Conservation (phyloP, 2,888 invertebrate genomes). For the Pristionchus entomophagus region DNA sequence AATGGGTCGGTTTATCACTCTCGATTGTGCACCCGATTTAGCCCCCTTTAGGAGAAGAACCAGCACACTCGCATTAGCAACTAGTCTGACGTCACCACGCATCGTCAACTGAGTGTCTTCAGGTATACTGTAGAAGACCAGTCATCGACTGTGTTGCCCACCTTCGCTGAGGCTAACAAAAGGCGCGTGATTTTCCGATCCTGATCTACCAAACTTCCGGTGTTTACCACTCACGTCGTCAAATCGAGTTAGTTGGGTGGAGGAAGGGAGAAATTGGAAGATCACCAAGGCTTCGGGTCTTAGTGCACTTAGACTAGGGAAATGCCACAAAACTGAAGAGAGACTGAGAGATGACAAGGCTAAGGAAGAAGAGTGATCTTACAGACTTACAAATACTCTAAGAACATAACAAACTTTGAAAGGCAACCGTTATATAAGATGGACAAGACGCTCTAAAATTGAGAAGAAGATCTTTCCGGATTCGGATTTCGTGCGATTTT, state of each 20-base stretch:
- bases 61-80: neutral
- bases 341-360: neutral
- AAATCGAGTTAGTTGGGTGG: conserved; percentile 1
- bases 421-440: too few relatives aligned
- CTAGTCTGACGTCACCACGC: neutral
- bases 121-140: too few relatives aligned
- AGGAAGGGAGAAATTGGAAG: neutral
- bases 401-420: too few relatives aligned
- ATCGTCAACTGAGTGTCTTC: neutral
- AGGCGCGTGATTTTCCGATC: neutral
- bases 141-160: neutral
- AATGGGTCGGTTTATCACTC: conserved; percentile 16
- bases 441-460: too few relatives aligned
- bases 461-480: too few relatives aligned
- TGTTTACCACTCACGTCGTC: neutral
- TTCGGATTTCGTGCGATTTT: too few relatives aligned
- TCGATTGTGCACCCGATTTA: neutral
- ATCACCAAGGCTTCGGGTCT: neutral
- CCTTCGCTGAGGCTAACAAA: neutral
- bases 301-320: neutral
- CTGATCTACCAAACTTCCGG: neutral
- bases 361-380: neutral
- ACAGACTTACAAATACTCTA: neutral
- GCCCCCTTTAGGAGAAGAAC: neutral
- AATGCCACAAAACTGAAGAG: neutral